Conservation (phyloP, 2,113 vertebrate genomes). For the Alaudala cheleensis region DNA sequence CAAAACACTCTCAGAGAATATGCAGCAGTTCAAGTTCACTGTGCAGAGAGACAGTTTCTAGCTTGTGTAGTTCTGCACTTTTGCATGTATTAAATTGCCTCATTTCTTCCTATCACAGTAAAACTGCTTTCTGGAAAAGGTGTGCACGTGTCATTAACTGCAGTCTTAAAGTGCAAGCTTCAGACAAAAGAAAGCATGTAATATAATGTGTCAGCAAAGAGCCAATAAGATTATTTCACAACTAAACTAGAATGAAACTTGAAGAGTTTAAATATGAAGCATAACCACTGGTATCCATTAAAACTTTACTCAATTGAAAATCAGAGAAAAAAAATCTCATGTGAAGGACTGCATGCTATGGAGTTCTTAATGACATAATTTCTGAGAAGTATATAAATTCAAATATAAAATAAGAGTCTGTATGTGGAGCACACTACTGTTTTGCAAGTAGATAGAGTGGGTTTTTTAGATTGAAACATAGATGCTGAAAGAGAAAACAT, state of each 20-base stretch:
- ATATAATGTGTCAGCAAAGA: background rate
- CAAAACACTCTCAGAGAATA: background rate
- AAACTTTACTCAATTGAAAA: background rate
- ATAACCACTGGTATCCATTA: background rate
- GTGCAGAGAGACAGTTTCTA: background rate
- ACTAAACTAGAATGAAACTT: background rate
- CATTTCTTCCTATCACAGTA: background rate
- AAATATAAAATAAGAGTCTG: background rate
- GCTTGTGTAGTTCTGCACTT: background rate
- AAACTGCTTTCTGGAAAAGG: background rate
- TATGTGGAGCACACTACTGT: background rate
- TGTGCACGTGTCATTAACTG: background rate
- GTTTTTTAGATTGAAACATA: background rate
- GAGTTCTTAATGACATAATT: background rate
- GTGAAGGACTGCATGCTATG: background rate
- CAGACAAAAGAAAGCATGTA: background rate
- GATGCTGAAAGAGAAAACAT: background rate
- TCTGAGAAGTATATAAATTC: background rate
- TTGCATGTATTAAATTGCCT: background rate
- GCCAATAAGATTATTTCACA: background rate
- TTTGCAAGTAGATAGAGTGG: background rate
- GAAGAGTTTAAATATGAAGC: background rate
- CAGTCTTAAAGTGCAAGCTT: background rate
- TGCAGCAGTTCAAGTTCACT: background rate
- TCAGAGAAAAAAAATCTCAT: background rate